phyloP scores from a whole-genome alignment of 2,797 vertebrate genomes.

The Leptoclinus maculatus region DNA sequence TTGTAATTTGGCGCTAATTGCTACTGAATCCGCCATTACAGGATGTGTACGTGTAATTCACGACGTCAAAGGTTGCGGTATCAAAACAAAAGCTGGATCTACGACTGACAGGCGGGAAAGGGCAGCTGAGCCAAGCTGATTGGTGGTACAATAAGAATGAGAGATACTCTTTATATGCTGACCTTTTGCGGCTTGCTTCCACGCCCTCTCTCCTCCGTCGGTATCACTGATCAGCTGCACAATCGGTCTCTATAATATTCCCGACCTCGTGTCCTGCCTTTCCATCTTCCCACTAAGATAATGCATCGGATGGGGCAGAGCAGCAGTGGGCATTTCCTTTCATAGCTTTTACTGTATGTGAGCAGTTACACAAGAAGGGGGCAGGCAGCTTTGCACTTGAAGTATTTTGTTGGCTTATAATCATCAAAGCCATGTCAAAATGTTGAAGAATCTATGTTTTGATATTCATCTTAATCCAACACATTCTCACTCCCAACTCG shows the following conservation, averaged over 20 bases:
- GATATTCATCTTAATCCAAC: slow-evolving; percentile 21
- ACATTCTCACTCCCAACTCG: neutral
- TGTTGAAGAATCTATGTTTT: slow-evolving; percentile 12
- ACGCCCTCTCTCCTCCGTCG: slow-evolving; percentile 71
- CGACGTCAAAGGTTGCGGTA: slow-evolving; percentile 60
- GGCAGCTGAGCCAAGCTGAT: slow-evolving; percentile 80
- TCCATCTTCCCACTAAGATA: slow-evolving; percentile 73
- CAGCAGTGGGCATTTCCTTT: slow-evolving; percentile 65
- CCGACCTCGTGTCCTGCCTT: slow-evolving; percentile 64
- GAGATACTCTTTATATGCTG: slow-evolving; percentile 82
- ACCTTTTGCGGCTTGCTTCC: slow-evolving; percentile 79
- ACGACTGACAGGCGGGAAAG: slow-evolving; percentile 77
- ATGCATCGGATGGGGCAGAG: slow-evolving; percentile 72
- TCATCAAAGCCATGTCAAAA: neutral
- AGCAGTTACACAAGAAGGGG: slow-evolving; percentile 25
- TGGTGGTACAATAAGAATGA: slow-evolving; percentile 81
- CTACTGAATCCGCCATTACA: slow-evolving; percentile 41
- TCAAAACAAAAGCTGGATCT: slow-evolving; percentile 69
- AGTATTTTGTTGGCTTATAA: slow-evolving; percentile 33
- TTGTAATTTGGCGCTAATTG: slow-evolving; percentile 64
- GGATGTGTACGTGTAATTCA: slow-evolving; percentile 44
- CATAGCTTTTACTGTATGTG: slow-evolving; percentile 58
- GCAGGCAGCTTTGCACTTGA: slow-evolving; percentile 27
- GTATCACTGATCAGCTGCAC: slow-evolving; percentile 79
- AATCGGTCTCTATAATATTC: slow-evolving; percentile 77